Evolutionary conservation across 30 jellyfish, hydroid and myxozoan genomes (phyloP), one percentile per base, ranked within the genome.

Genomic region (Turritopsis dohrnii): DNA sequence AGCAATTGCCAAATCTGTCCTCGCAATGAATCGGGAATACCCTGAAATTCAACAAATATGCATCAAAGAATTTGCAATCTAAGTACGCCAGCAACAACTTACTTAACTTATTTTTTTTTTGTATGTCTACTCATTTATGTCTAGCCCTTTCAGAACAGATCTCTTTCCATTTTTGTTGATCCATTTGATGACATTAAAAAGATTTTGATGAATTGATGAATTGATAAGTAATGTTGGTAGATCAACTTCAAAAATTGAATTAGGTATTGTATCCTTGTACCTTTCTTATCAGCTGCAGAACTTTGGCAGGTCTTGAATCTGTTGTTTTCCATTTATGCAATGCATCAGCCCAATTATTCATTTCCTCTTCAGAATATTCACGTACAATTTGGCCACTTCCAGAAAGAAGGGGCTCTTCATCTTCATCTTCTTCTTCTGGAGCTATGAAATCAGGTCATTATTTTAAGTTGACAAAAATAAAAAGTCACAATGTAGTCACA

Each of bases 1-100:
- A 91, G 85, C 89, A 84, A 83, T 84, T 83, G 91, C 97, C 97
- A 91, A 16, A 87, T 72, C 54, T 91, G 90, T 0, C 96, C 96
- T 23, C 97, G 94, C 87, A 91, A 69, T 3, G 90, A 89, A 82
- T 91, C 95, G 0, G 97, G 97, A 22, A 91, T 86, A 79, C 97
- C 97, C 97, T 91, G 83, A 21, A 79, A 79, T 29, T 77, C 24
- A 24, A 66, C 31, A 83, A 66, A 74, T 21, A 22, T 25, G 27
- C 25, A 30, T 4, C 28, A 31, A 21, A 41, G 13, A 41, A 13
- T 41, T 41, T 41, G 13, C 13, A n/a, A n/a, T n/a, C n/a, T n/a
- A n/a, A n/a, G n/a, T n/a, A n/a, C n/a, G n/a, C n/a, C n/a, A n/a
- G n/a, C n/a, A n/a, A n/a, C n/a, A n/a, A n/a, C n/a, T n/a, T n/a